phyloP scores from a whole-genome alignment of 2,888 invertebrate genomes.

The Tipula confusa region DNA sequence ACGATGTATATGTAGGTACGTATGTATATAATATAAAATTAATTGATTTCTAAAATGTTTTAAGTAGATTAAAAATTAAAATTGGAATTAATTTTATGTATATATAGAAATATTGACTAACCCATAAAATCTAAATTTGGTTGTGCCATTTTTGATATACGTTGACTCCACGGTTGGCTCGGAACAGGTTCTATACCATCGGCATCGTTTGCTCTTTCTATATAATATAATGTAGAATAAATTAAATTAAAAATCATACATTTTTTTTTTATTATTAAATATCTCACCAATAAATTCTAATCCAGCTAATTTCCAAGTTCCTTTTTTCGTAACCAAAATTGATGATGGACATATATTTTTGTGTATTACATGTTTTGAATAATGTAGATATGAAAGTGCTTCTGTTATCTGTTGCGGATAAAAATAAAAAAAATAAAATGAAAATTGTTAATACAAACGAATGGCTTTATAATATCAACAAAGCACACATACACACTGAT shows the following conservation, averaged over 20 bases:
- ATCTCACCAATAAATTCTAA: conserved; percentile 72
- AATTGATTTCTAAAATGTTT: conserved; percentile 15
- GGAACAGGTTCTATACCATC: conserved; percentile 69
- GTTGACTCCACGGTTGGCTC: conserved; percentile 85
- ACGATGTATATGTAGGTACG: background rate
- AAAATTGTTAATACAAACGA: background rate
- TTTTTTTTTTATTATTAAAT: background rate
- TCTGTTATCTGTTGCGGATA: conserved; percentile 72
- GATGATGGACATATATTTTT: conserved; percentile 92
- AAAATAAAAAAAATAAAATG: background rate
- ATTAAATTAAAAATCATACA: background rate
- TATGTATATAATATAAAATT: background rate
- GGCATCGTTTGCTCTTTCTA: conserved; percentile 67
- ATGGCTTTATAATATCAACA: too few relatives aligned
- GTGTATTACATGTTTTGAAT: conserved; percentile 81
- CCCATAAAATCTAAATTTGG: conserved; percentile 90
- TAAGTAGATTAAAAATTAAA: conserved; percentile 12
- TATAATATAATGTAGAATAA: conserved; percentile 37
- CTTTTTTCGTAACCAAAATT: conserved; percentile 84
- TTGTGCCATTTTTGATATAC: conserved; percentile 87
- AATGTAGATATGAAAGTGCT: conserved; percentile 88
- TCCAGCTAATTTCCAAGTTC: conserved; percentile 95
- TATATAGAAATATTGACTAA: conserved; percentile 44
- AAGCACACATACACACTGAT: background rate
- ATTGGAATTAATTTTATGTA: background rate